phyloP scores from a whole-genome alignment of 92 coral and sea anemone genomes.

The Siderastrea siderea region DNA sequence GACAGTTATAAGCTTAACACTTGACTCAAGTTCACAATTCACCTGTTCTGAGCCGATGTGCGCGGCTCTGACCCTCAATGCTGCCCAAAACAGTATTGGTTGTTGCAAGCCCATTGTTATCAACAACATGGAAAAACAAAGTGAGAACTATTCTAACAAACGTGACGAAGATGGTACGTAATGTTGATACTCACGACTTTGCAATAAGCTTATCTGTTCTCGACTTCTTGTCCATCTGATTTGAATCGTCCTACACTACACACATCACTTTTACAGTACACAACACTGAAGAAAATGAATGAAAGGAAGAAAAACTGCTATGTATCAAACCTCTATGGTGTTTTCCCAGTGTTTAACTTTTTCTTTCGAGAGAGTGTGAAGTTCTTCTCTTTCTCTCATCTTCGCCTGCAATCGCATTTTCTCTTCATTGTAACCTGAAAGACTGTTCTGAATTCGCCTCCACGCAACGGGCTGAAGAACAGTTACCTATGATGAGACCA shows the following conservation, averaged over 20 bases:
- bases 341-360: conserved; percentile 97
- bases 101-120: no score
- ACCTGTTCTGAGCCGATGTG: no score
- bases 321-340: conserved; percentile 91
- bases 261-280: neutral
- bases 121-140: no score
- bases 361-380: conserved; percentile 87
- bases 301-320: neutral
- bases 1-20: neutral
- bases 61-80: no score
- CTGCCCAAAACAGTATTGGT: no score
- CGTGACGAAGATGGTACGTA: no score
- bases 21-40: no score
- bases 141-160: no score
- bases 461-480: conserved; percentile 95
- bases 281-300: neutral
- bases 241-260: no score
- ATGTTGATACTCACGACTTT: neutral
- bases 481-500: conserved; percentile 74
- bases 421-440: conserved; percentile 91
- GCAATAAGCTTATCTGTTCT: neutral
- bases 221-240: neutral
- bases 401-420: conserved; percentile 84
- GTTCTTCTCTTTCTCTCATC: conserved; percentile 84
- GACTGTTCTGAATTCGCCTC: conserved; percentile 95